Base-by-base conservation (phyloP, 1,140 invertebrate species). In the Drosophila ficusphila region DNA sequence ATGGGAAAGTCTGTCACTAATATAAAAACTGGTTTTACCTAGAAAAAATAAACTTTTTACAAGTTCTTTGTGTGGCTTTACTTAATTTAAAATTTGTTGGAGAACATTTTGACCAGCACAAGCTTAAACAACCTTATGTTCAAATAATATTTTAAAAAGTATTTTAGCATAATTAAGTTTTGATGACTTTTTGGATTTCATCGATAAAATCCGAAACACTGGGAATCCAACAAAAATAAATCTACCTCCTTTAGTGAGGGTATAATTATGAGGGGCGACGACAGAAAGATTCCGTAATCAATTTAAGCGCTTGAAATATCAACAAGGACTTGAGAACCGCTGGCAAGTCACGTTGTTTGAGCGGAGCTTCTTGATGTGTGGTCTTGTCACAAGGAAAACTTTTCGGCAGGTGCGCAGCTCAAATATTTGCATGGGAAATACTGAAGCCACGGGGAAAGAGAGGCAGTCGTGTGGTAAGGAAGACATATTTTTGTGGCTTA, bases 321-420 rank as follows among this genome's bases (percentile, higher is more conserved):
- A 67, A 67, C 64, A 67, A 67, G 25, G 60, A 65, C 44, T 42
- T 27, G 19, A 67, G 46, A 41, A 52, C 27, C 61, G 49, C 52
- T 67, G 46, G 46, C 60, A 67, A 67, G 64, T 67, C 62, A 67
- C 62, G 62, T 67, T 52, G 62, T 23, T 67, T 27, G 60, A 67
- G 27, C 16, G 16, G 12, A 12, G 21, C 44, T 41, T 9, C 60
- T 31, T 41, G 60, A 52, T 42, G 18, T 67, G 21, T 25, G 44
- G 44, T 34, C 57, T 12, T 65, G 41, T 48, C 57, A 48, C 58
- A 48, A 14, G 34, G 36, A 67, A 41, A 67, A 51, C 36, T 67
- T 67, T 42, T 42, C 36, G 44, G 27, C 44, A 67, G 44, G 62
- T 33, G 67, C 27, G 9, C 21, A 23, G 23, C 7, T 11, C 46